phyloP scores from a whole-genome alignment of 1,140 invertebrate species.

The Cydia strobilella region DNA sequence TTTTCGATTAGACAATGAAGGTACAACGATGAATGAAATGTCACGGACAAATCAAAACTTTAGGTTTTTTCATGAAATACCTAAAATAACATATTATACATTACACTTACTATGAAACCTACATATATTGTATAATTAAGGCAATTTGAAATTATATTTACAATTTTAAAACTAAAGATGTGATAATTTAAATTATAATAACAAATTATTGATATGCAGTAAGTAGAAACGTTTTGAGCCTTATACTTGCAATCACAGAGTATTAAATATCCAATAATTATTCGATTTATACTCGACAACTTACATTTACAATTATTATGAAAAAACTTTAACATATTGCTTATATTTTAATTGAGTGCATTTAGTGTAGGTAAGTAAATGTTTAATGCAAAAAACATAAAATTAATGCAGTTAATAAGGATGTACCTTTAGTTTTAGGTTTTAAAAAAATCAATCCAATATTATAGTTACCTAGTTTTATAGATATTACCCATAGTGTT shows the following conservation, averaged over 20 bases:
- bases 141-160: constrained; percentile 15
- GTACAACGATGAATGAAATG: not conserved
- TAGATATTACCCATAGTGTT: not conserved
- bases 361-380: constrained; percentile 8
- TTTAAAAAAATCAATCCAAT: no score
- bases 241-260: constrained; percentile 30
- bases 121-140: not conserved
- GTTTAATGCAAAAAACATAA: not conserved
- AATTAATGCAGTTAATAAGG: not conserved
- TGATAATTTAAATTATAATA: not conserved
- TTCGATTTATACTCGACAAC: constrained; percentile 5
- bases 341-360: constrained; percentile 31
- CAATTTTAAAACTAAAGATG: constrained; percentile 14
- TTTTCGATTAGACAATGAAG: not conserved
- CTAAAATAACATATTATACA: not conserved
- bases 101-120: not conserved
- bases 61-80: constrained; percentile 1
- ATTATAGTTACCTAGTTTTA: not conserved
- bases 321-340: constrained; percentile 22
- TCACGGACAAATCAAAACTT: not conserved
- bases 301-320: constrained; percentile 25
- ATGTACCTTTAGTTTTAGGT: not conserved
- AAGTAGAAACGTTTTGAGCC: constrained; percentile 27
- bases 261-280: constrained; percentile 25
- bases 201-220: constrained; percentile 22